These are phyloP conservation scores for Diabrotica balteata DNA, from an alignment of 2,888 invertebrate genomes.

Conservation along the genomic window DNA sequence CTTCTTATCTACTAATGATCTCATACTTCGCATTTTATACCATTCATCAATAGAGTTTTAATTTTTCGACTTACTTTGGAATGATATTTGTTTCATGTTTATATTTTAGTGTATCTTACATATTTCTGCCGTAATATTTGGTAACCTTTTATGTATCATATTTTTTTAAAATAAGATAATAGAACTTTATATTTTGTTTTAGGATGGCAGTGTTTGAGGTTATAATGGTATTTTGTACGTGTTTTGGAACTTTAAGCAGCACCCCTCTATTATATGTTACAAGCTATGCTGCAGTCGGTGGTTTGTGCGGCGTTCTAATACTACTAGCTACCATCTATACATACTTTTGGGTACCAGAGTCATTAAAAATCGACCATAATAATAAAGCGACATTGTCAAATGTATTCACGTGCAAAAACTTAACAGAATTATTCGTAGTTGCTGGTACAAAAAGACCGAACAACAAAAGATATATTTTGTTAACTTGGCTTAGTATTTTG, in stretches of 20 bases:
- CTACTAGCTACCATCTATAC: background rate
- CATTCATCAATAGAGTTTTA: too few relatives aligned
- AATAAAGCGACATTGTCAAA: background rate
- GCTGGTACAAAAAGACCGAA: slow-evolving; percentile 3
- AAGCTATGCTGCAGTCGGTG: slow-evolving; percentile 3
- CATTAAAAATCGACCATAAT: background rate
- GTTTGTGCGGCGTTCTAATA: background rate
- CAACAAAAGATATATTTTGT: slow-evolving; percentile 6
- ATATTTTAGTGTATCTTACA: background rate
- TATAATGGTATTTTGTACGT: background rate
- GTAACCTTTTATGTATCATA: too few relatives aligned
- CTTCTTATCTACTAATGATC: too few relatives aligned
- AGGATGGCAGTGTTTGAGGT: slow-evolving; percentile 11
- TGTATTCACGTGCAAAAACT: background rate
- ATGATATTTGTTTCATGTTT: too few relatives aligned
- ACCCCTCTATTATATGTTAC: slow-evolving; percentile 10
- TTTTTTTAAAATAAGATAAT: too few relatives aligned
- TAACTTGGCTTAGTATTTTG: background rate
- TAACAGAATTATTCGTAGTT: slow-evolving; percentile 7
- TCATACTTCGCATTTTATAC: too few relatives aligned
- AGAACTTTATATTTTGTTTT: background rate
- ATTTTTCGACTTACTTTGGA: too few relatives aligned
- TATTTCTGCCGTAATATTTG: too few relatives aligned
- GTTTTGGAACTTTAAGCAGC: slow-evolving; percentile 4
- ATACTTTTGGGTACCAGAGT: slow-evolving; percentile 10